A percentile compares a stretch with the other conserved stretches of the same genome.
Conservation (phyloP, 2,888 invertebrate species). For the Drosophila algonquin region DNA sequence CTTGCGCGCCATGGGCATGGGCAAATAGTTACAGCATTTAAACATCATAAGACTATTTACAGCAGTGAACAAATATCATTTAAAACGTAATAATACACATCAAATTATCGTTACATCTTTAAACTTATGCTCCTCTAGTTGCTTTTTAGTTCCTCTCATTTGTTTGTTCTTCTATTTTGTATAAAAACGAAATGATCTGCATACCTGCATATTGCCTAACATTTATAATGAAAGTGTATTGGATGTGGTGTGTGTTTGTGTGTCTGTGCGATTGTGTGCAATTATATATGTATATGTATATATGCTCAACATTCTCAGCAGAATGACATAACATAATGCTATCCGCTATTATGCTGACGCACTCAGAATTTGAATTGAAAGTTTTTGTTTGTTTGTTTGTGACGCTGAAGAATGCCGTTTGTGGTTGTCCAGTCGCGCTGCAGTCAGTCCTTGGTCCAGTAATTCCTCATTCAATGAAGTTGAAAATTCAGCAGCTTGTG, state of each 20-base stretch:
- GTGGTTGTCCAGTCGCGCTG: slow-evolving; percentile 31
- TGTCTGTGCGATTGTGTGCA: slow-evolving; percentile 6
- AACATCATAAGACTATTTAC: slow-evolving; percentile 68
- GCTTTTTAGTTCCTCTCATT: slow-evolving; percentile 30
- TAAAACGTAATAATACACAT: slow-evolving; percentile 70
- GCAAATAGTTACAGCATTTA: slow-evolving; percentile 52
- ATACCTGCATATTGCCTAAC: slow-evolving; percentile 52
- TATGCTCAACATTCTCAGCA: slow-evolving; percentile 27
- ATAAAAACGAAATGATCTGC: slow-evolving; percentile 68
- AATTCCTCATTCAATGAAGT: slow-evolving; percentile 80
- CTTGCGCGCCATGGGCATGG: slow-evolving; percentile 50
- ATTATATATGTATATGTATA: slow-evolving; percentile 14
- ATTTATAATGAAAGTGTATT: slow-evolving; percentile 44
- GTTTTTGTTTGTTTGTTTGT: slow-evolving; percentile 13
- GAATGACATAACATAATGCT: slow-evolving; percentile 40
- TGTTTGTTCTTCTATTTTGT: slow-evolving; percentile 23
- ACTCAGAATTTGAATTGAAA: neutral
- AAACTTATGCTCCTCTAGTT: slow-evolving; percentile 52
- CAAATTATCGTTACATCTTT: slow-evolving; percentile 62
- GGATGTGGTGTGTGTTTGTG: slow-evolving; percentile 10
- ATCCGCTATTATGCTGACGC: neutral
- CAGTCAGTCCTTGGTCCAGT: slow-evolving; percentile 29
- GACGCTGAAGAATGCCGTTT: slow-evolving; percentile 43
- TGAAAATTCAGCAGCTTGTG: slow-evolving; percentile 82
- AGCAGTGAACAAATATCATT: slow-evolving; percentile 65